Conservation (phyloP, 2,113 vertebrate species). For the Chaetodon auriga region DNA sequence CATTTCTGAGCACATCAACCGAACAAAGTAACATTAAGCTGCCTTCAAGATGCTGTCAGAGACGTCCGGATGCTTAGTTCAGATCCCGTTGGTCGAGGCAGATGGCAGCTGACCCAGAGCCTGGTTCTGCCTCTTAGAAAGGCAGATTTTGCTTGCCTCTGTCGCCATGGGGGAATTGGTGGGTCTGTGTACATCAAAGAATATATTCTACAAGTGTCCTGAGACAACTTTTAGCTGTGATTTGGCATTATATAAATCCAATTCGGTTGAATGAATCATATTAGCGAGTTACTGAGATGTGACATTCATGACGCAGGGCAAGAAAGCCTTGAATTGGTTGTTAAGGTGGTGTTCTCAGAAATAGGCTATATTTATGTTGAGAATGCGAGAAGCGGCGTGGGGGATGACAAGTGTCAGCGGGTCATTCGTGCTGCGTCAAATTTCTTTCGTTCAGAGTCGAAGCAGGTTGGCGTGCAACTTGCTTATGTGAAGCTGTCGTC, state of each 20-base stretch:
- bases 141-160: too few species aligned
- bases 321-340: not conserved
- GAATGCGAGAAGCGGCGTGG: not conserved
- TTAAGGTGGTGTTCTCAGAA: not conserved
- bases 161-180: too few species aligned
- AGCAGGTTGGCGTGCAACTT: not conserved
- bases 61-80: not conserved
- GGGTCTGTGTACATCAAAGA: too few species aligned
- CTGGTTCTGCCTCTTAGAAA: too few species aligned
- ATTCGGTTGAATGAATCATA: constrained; percentile 6
- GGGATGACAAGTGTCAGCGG: not conserved
- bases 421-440: not conserved
- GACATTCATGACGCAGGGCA: constrained; percentile 1
- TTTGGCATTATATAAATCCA: too few species aligned
- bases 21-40: not conserved
- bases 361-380: not conserved
- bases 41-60: constrained; percentile 7
- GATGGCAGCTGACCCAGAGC: too few species aligned
- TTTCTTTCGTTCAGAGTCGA: not conserved
- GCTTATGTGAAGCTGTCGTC: constrained; percentile 19
- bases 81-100: not conserved
- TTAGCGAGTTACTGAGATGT: not conserved
- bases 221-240: too few species aligned
- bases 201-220: too few species aligned
- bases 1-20: not conserved